phyloP scores from a whole-genome alignment of 2,113 vertebrate species.

The Aegotheles bennettii region DNA sequence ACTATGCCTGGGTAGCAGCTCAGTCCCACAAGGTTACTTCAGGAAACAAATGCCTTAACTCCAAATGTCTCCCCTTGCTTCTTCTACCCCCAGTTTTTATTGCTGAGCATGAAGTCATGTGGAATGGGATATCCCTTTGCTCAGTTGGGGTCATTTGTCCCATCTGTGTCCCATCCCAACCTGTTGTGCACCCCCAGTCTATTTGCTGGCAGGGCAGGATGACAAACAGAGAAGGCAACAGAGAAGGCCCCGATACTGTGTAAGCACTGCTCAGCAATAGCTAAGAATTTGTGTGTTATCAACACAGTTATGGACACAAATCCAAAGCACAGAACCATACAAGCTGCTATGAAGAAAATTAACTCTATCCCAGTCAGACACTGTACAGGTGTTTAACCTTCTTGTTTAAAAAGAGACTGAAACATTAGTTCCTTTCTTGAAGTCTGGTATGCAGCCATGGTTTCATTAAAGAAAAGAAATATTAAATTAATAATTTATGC shows the following conservation, averaged over 20 bases:
- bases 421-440: neutral
- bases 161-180: fast-evolving
- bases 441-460: neutral
- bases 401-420: neutral
- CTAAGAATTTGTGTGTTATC: neutral
- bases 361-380: neutral
- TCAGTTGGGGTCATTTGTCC: neutral
- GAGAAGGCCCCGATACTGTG: neutral
- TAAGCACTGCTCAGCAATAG: neutral
- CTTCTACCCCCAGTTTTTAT: too few species aligned
- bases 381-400: neutral
- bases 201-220: fast-evolving
- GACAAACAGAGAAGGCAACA: neutral
- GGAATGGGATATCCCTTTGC: neutral
- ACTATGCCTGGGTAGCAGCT: neutral
- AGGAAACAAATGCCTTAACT: neutral
- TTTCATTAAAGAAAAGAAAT: neutral
- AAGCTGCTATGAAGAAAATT: neutral
- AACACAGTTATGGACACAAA: neutral
- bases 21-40: neutral
- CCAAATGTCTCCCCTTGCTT: neutral
- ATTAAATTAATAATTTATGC: neutral
- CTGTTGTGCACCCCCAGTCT: neutral
- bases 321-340: neutral
- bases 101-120: too few species aligned